Evolutionary conservation across 1,140 invertebrate species (phyloP), one percentile per base, ranked within the genome.

Genomic region (Dendrolimus kikuchii): DNA sequence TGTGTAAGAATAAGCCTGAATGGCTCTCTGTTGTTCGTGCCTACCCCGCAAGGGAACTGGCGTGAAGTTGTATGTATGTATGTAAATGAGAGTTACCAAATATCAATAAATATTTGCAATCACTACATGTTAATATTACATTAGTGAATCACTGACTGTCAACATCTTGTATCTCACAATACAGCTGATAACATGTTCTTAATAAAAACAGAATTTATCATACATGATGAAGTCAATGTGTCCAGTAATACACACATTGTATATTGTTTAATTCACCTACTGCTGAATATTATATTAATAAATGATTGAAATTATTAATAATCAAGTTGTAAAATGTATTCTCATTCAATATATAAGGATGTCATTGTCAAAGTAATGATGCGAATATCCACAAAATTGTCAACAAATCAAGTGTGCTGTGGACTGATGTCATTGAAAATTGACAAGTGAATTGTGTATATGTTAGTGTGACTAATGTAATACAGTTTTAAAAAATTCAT

Each of bases 81-180:
- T n/a, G 23, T 23, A 23, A 23, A 23, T 23, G 23, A 23, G 23
- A 2, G 3, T 23, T 23, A 23, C 23, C 23, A 23, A 23, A 23
- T 23, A 40, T 41, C 51, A 51, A 57, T 53, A 60, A 54, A 2
- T 61, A 59, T 62, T 62, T 58, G 55, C 54, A 59, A 55, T 61
- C 51, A 59, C 40, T 37, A 40, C 38, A 5, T 7, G 5, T 45
- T n/a, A 2, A 5, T 51, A 38, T 38, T 45, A 36, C 43, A 46
- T 55, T 51, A 52, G 55, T 80, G 73, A 76, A 73, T 77, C 77
- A 80, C 60, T 59, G 56, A 55, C 51, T 50, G 63, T 74, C 76
- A 74, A 79, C 73, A 74, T 79, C 73, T 74, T 72, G 54, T 59
- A 71, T 77, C 69, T 64, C 63, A 62, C 65, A 71, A 62, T 70